Evolutionary conservation across 2,888 invertebrate genomes (phyloP), one percentile per base, ranked within the genome.

Genomic region (Machimus atricapillus): DNA sequence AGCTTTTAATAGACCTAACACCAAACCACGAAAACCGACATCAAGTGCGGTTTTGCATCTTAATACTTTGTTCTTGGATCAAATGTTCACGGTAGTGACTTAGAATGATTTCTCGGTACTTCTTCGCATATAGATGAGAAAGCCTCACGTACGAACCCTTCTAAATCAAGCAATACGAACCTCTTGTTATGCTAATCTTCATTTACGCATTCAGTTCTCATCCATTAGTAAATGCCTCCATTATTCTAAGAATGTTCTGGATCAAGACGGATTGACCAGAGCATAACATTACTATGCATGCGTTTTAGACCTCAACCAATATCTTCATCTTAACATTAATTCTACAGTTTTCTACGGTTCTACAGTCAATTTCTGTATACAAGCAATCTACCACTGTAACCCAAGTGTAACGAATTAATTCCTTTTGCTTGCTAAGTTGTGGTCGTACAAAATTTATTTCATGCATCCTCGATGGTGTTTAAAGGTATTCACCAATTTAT

Each of bases 171-270:
- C 9, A 66, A 66, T 6, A 66, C 52, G n/a, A 77, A 77, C 78
- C 43, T 78, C 37, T 78, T 78, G 40, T 78, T 78, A 78, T 78
- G 78, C 78, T 43, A 78, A 78, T 78, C 12, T 78, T 43, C 46
- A 78, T 78, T 78, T 78, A 78, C 78, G 78, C 78, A 43, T 78
- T 78, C 78, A 43, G 78, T 43, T 78, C 78, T 40, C 40, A 78
- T 78, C 40, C 78, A 78, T 78, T 43, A 37, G 37, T 78, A 78
- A 78, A 34, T 78, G 43, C 23, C 78, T 78, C 66, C 27, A 78
- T 78, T 78, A 78, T 37, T 78, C 78, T 78, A 40, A 19, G 27
- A 66, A 66, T 66, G 66, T 66, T 66, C 19, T 66, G 66, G 66
- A 66, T 66, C 66, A 66, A 66, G 66, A 66, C 27, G 23, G 66